Base-by-base conservation (phyloP, 2,888 invertebrate genomes). In the Lasioglossum marginatum region DNA sequence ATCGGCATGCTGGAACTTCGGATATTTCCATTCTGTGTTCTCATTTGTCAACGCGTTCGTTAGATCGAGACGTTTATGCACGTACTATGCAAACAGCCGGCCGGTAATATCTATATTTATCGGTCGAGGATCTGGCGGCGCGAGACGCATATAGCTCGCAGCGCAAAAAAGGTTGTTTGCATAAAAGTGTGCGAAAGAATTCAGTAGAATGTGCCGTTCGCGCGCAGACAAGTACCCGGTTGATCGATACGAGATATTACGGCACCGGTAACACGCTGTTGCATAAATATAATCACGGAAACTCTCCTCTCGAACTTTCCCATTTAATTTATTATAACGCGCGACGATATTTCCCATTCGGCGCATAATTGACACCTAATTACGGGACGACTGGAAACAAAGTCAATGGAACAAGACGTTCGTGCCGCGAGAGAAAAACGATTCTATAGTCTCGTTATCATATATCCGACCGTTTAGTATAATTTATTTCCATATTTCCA, bases 401-500 rank as follows among this genome's bases (percentile, higher is more conserved):
- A 83, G 72, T 60, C 57, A 75, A 3, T 27, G 71, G 74, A 71
- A 71, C 73, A 27, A n/a, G 16, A 37, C 48, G 71, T 76, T 76
- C 43, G 31, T 16, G 45, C n/a, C 19, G n/a, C 34, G 52, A 19
- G 8, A 12, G 45, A 5, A 23, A 45, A 81, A 43, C 66, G 66
- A 66, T 66, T 66, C 66, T 1, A 4, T 37, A n/a, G 16, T 12
- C 76, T 77, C 63, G 63, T 81, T 81, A 81, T 52, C 76, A 27
- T 73, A 27, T 73, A 34, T 37, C n/a, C 19, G 37, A 19, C 43
- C 23, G 66, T 57, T 63, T 43, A 8, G 19, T 37, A 70, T 16
- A 77, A 85, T 80, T 85, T 80, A 80, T 77, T 80, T 74, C 63
- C 57, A 40, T 68, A 71, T 80, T 57, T 27, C 27, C 31, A 77